A percentile compares a stretch with the other conserved stretches of the same genome.
Conservation (phyloP, 2,113 vertebrate genomes). For the Heterocephalus glaber region DNA sequence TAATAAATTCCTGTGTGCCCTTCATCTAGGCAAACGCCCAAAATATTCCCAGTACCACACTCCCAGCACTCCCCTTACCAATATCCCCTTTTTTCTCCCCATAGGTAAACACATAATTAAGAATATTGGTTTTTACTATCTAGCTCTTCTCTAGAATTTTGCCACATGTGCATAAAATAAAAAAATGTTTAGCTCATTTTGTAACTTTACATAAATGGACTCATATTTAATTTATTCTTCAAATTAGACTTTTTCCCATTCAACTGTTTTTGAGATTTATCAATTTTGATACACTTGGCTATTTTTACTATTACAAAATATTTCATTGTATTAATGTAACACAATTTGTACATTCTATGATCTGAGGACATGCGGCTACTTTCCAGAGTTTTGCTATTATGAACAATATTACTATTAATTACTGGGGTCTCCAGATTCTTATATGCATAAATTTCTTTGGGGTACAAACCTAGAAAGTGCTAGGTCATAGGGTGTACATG, state of each 20-base stretch:
- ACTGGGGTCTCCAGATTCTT: not conserved
- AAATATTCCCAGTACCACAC: not conserved
- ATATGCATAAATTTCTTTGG: not conserved
- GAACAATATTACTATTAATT: not conserved
- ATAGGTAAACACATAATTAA: not conserved
- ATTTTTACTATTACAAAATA: not conserved
- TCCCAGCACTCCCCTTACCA: too few species aligned
- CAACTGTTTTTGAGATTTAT: not conserved
- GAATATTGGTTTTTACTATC: not conserved
- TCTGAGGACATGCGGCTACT: not conserved
- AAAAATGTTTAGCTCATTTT: not conserved
- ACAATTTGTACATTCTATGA: not conserved
- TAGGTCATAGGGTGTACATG: not conserved
- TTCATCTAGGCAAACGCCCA: not conserved
- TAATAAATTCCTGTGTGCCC: not conserved
- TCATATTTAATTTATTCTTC: not conserved
- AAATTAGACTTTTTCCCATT: not conserved
- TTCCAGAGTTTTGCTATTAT: not conserved
- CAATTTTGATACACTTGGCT: not conserved
- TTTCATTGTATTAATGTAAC: not conserved
- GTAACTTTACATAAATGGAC: not conserved
- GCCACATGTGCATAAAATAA: not conserved
- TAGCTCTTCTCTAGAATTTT: not conserved
- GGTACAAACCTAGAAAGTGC: not conserved
- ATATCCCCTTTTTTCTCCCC: not conserved